Conservation (phyloP, 2,113 vertebrate species). For the Taurulus bubalis region DNA sequence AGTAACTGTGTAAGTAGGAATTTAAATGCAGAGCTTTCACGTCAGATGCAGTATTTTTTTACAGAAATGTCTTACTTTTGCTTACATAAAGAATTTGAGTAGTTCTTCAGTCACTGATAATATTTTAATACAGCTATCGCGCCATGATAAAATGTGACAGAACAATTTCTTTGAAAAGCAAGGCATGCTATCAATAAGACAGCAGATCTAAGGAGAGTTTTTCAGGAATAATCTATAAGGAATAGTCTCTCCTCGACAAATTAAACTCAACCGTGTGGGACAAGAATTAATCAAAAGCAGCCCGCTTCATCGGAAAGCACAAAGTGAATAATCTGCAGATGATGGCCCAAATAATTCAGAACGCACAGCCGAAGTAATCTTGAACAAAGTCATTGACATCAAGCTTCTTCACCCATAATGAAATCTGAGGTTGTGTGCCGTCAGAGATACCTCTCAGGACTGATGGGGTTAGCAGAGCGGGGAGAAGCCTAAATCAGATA, state of each 20-base stretch:
- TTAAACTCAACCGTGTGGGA: conserved; percentile 52
- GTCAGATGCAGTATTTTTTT: not conserved
- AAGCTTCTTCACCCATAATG: conserved; percentile 56
- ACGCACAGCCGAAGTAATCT: conserved; percentile 34
- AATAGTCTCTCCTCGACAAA: conserved; percentile 51
- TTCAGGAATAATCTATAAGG: conserved; percentile 30
- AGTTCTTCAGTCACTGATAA: not conserved
- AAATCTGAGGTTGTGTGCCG: conserved; percentile 44
- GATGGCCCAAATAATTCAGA: conserved; percentile 34
- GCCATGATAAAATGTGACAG: not conserved
- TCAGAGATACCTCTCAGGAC: conserved; percentile 41
- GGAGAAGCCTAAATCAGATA: conserved; percentile 44
- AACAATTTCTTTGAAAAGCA: conserved; percentile 9
- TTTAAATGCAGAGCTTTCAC: not conserved
- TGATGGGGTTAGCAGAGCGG: conserved; percentile 25
- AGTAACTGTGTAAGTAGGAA: too few relatives aligned
- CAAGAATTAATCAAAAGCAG: conserved; percentile 58
- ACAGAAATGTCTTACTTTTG: not conserved
- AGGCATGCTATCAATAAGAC: conserved; percentile 4
- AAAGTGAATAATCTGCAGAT: conserved; percentile 52
- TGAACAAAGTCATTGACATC: conserved; percentile 42
- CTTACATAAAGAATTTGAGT: not conserved
- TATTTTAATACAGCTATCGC: not conserved
- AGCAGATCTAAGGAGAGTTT: conserved; percentile 7
- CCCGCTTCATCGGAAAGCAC: conserved; percentile 14